Evolutionary conservation across 2,797 vertebrate genomes (phyloP).

Genomic region (Enteromius thamalakanensis): DNA sequence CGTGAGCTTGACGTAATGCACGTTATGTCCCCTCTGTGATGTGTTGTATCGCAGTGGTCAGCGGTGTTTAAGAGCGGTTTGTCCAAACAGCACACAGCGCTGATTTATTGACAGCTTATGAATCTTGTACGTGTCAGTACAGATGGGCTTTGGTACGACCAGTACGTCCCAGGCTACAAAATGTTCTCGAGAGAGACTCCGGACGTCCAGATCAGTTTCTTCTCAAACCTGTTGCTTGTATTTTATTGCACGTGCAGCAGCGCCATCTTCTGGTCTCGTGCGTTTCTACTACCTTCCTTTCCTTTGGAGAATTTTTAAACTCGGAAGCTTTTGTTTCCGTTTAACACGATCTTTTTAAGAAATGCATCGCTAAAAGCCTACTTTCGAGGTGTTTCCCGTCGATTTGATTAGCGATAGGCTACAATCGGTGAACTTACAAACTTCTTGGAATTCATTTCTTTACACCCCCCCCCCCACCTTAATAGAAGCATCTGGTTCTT

Average conservation of each 20-base stretch:
- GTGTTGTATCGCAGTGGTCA: not conserved
- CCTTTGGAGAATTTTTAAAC: not conserved
- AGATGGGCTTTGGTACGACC: not conserved
- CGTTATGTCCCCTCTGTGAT: not conserved
- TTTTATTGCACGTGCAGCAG: not conserved
- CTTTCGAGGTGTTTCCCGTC: not conserved
- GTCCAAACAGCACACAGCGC: not conserved
- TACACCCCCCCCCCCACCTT: not conserved
- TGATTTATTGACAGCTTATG: slow-evolving; percentile 31
- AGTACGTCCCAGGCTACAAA: not conserved
- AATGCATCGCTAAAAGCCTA: not conserved
- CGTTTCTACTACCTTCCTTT: not conserved
- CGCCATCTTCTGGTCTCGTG: not conserved
- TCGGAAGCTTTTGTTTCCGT: not conserved
- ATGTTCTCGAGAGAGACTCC: not conserved
- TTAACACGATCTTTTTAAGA: not conserved
- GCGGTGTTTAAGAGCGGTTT: not conserved
- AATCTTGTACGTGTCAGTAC: slow-evolving; percentile 7
- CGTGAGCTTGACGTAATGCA: not conserved
- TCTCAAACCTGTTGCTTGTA: not conserved
- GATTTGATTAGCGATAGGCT: not conserved
- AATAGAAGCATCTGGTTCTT: not conserved
- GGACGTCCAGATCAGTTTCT: not conserved
- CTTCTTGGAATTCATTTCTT: not conserved
- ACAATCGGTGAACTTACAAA: not conserved